Conservation (phyloP, 2,888 invertebrate species). For the Prosopocoilus inquinatus region DNA sequence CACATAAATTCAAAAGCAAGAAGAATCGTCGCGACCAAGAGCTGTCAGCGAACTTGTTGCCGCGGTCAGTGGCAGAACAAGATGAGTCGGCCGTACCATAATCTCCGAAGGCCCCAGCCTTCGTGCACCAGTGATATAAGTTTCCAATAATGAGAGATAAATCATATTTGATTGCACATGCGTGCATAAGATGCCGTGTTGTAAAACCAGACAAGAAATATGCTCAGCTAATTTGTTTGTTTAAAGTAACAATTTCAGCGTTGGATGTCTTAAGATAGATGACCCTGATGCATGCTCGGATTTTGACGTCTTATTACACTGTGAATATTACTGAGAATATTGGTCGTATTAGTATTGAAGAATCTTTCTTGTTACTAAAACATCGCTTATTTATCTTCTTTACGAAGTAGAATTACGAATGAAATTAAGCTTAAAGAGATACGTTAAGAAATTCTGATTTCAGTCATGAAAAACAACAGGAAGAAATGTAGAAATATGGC, state of each 20-base stretch:
- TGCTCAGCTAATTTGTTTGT: slow-evolving; percentile 46
- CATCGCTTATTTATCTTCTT: too few species aligned
- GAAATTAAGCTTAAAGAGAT: too few species aligned
- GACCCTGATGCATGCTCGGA: slow-evolving; percentile 15
- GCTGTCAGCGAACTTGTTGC: slow-evolving; percentile 3
- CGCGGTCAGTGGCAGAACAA: too few species aligned
- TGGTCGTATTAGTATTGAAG: too few species aligned
- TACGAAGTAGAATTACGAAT: too few species aligned
- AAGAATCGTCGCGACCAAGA: neutral
- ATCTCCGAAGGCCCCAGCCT: slow-evolving; percentile 8
- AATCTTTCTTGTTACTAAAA: too few species aligned
- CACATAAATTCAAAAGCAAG: slow-evolving; percentile 1
- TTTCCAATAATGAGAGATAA: slow-evolving; percentile 42
- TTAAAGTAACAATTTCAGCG: slow-evolving; percentile 37
- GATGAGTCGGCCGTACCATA: too few species aligned
- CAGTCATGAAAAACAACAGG: too few species aligned
- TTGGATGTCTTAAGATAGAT: slow-evolving; percentile 20
- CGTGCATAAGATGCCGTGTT: slow-evolving; percentile 35
- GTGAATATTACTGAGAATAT: neutral
- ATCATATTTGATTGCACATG: slow-evolving; percentile 39
- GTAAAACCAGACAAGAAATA: slow-evolving; percentile 36
- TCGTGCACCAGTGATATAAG: slow-evolving; percentile 37
- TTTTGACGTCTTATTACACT: slow-evolving; percentile 19
- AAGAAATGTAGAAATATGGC: too few species aligned
- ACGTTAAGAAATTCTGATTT: too few species aligned